Evolutionary conservation across 2,113 vertebrate species (phyloP).

Genomic region (Abramis brama): DNA sequence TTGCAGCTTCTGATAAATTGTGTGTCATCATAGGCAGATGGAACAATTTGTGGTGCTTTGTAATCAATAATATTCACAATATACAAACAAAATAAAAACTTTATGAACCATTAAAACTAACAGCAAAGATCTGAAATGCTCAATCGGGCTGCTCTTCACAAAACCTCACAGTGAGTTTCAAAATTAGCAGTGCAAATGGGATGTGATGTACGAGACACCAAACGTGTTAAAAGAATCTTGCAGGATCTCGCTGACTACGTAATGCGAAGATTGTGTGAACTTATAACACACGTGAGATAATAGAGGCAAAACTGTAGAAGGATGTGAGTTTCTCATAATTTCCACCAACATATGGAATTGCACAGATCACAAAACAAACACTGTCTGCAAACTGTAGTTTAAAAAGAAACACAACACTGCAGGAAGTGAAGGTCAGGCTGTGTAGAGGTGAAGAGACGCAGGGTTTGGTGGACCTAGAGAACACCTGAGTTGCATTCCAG

Average conservation of each 20-base stretch:
- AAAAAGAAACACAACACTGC: background rate
- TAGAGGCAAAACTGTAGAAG: slow-evolving; percentile 1
- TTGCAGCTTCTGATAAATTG: background rate
- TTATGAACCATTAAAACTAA: slow-evolving; percentile 13
- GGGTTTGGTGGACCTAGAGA: background rate
- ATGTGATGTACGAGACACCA: slow-evolving; percentile 25
- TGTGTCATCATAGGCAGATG: background rate
- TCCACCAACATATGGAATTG: background rate
- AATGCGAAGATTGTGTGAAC: slow-evolving; percentile 36
- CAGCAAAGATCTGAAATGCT: background rate
- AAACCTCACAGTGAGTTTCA: slow-evolving; percentile 7
- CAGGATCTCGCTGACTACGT: slow-evolving; percentile 29
- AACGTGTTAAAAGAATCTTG: slow-evolving; percentile 34
- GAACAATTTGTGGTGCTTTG: background rate
- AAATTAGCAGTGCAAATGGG: slow-evolving; percentile 45
- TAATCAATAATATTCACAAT: background rate
- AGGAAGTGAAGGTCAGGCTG: background rate
- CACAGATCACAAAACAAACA: background rate
- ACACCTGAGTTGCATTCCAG: background rate
- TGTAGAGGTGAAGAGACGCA: background rate
- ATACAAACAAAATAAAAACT: background rate
- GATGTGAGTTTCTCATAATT: background rate
- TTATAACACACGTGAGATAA: background rate
- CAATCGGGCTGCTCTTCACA: background rate
- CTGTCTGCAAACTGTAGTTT: background rate